These are phyloP conservation scores for Rhopalosiphum padi DNA, from an alignment of 1,140 invertebrate species.

Conservation along the genomic window DNA sequence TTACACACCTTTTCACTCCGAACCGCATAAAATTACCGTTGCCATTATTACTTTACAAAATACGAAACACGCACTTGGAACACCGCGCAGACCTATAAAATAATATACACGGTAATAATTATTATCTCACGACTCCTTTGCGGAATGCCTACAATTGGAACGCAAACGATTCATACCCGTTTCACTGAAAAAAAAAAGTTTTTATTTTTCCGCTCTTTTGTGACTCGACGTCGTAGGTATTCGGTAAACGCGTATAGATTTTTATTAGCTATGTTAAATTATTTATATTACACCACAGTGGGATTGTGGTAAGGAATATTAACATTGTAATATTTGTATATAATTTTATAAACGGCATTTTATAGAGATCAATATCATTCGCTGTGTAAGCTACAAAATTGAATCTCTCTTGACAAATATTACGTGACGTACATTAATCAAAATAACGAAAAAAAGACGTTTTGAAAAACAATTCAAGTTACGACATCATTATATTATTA, in stretches of 20 bases:
- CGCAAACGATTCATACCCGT: not conserved
- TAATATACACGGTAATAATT: not conserved
- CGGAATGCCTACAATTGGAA: not conserved
- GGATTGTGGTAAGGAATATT: not conserved
- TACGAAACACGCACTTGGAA: not conserved
- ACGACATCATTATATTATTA: not conserved
- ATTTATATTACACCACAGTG: not conserved
- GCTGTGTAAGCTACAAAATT: not conserved
- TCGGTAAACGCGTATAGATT: no score
- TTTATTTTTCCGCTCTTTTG: not conserved
- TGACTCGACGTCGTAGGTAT: no score
- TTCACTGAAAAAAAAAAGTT: not conserved
- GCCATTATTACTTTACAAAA: not conserved
- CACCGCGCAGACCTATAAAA: not conserved
- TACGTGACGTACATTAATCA: not conserved
- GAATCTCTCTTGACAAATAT: not conserved
- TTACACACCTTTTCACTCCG: not conserved
- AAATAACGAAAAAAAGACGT: not conserved
- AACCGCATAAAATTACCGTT: not conserved
- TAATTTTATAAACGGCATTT: not conserved
- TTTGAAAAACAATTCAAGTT: not conserved
- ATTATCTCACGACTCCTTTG: not conserved
- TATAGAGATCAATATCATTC: not conserved
- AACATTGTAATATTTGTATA: not conserved
- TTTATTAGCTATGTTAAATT: no score